phyloP scores from a whole-genome alignment of 2,888 invertebrate genomes.

The Philaethria dido region DNA sequence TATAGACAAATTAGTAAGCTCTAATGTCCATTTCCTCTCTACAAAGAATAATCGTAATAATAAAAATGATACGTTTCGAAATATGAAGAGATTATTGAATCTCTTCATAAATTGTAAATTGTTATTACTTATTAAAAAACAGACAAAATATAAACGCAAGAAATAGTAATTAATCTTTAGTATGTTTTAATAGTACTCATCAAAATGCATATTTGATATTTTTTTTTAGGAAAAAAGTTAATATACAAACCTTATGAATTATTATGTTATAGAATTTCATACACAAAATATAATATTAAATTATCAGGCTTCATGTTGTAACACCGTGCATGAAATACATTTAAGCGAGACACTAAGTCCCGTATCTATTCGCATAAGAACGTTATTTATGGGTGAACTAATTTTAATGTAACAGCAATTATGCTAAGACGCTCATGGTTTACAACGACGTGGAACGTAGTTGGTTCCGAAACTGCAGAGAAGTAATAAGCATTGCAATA shows the following conservation, averaged over 20 bases:
- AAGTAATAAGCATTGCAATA: slow-evolving; percentile 81
- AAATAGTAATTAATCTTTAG: too few relatives aligned
- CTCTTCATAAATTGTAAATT: too few relatives aligned
- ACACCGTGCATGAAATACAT: slow-evolving; percentile 37
- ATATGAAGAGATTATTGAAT: neutral
- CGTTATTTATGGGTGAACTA: slow-evolving; percentile 78
- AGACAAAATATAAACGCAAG: too few relatives aligned
- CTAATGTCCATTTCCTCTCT: neutral
- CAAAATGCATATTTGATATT: too few relatives aligned
- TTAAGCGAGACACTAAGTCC: slow-evolving; percentile 41
- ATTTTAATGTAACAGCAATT: slow-evolving; percentile 80
- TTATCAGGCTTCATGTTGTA: slow-evolving; percentile 23
- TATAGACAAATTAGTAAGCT: neutral
- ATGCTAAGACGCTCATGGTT: slow-evolving; percentile 79
- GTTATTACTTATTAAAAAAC: too few relatives aligned
- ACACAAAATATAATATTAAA: slow-evolving; percentile 28
- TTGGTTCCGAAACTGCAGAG: slow-evolving; percentile 77
- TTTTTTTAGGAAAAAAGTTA: too few relatives aligned
- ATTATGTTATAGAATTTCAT: neutral
- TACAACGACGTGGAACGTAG: slow-evolving; percentile 79
- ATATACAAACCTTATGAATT: too few relatives aligned
- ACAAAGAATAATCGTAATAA: neutral
- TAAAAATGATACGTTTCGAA: neutral
- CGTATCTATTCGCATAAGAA: slow-evolving; percentile 65
- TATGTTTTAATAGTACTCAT: too few relatives aligned